A percentile compares a stretch with the other conserved stretches of the same genome.
Conservation (phyloP, 1,140 invertebrate species). For the Drosophila saltans region DNA sequence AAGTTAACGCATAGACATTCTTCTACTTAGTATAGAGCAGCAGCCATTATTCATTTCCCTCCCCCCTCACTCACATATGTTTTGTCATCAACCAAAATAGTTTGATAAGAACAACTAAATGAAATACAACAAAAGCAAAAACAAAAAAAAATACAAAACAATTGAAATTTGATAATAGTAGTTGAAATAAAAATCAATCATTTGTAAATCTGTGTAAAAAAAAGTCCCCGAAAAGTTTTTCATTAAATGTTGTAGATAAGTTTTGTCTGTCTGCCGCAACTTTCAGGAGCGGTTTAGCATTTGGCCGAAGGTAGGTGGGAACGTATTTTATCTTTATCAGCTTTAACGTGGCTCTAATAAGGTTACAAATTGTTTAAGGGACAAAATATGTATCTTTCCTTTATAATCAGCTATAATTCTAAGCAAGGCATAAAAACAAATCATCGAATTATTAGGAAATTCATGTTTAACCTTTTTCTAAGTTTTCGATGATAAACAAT, state of each 20-base stretch:
- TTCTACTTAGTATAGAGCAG: constrained; percentile 45
- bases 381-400: too few species aligned
- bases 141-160: constrained; percentile 18
- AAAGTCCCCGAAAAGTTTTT: background rate
- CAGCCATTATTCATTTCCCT: constrained; percentile 8
- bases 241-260: background rate
- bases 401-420: too few species aligned
- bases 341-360: too few species aligned
- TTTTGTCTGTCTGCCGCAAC: background rate
- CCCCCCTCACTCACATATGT: constrained; percentile 4
- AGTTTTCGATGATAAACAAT: too few species aligned
- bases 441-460: too few species aligned
- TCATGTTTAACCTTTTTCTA: too few species aligned
- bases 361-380: too few species aligned
- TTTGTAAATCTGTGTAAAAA: constrained; percentile 48
- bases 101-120: constrained; percentile 68
- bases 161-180: constrained; percentile 29
- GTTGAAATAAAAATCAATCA: constrained; percentile 65
- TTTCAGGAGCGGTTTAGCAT: background rate
- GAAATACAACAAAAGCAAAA: constrained; percentile 19
- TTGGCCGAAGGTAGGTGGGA: too few species aligned
- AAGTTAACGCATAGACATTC: constrained; percentile 34
- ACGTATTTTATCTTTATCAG: too few species aligned
- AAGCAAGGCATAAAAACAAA: too few species aligned
- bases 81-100: constrained; percentile 53